Base-by-base conservation (phyloP, 1,140 invertebrate species). In the Panulirus ornatus region DNA sequence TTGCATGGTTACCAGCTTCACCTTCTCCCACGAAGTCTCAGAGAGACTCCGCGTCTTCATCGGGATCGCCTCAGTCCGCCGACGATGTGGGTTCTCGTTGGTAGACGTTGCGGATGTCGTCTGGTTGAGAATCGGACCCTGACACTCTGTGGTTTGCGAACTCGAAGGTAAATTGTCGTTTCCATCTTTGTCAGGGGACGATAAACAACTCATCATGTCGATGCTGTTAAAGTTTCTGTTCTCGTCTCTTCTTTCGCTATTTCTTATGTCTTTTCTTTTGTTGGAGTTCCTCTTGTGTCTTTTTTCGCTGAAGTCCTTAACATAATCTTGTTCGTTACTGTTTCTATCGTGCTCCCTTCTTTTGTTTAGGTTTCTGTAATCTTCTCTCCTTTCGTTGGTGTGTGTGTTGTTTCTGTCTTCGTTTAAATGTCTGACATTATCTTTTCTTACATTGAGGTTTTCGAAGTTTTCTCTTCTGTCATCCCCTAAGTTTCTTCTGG, bases 1-100 rank as follows among this genome's bases (percentile, higher is more conserved):
- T 0, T n/a, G n/a, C 1, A 14, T 44, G 36, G 75, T 19, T 6
- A 47, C 16, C 16, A n/a, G 44, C 42, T 47, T 40, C 9, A 85
- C 16, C 30, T 73, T 70, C 11, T 75, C 71, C 83, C 83, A 85
- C n/a, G 42, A 73, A 36, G 54, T 30, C 19, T 51, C 44, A 2
- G 75, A 88, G 16, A 14, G 11, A 16, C 1, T 3, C 2, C 84
- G 38, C 38, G 30, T 3, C 1, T 75, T n/a, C 44, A 8, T 44
- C 6, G 16, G 2, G 76, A 27, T 5, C 27, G 42, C 0, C 2
- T 38, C 9, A n/a, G 1, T 27, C 75, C 38, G 34, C 14, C 40
- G 70, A 8, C 8, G 51, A 1, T 19, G 9, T 36, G 30, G 36
- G 38, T 36, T 40, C 6, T 2, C 3, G n/a, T n/a, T 38, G 27